phyloP scores from a whole-genome alignment of 1,140 invertebrate genomes.

The Drosophila ironensis region DNA sequence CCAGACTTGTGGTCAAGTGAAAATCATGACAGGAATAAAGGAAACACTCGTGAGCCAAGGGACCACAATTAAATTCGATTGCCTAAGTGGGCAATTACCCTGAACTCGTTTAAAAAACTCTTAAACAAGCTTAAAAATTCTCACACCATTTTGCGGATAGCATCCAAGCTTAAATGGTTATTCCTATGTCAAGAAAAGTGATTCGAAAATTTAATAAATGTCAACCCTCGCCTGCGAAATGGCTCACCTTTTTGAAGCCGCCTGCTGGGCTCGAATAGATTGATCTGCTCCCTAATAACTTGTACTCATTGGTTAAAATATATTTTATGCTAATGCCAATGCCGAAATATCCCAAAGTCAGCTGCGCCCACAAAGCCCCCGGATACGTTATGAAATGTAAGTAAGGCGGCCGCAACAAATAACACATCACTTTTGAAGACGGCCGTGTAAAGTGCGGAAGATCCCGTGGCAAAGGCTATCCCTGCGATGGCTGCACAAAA shows the following conservation, averaged over 20 bases:
- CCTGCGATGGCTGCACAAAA: not conserved
- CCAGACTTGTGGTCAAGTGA: constrained; percentile 18
- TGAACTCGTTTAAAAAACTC: no score
- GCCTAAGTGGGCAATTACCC: no score
- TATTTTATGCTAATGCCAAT: constrained; percentile 40
- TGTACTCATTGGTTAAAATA: constrained; percentile 9
- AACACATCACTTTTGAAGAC: constrained; percentile 24
- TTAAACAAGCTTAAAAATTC: no score
- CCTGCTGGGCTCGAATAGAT: not conserved
- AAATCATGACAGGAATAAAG: constrained; percentile 3
- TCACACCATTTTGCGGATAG: no score
- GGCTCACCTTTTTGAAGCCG: not conserved
- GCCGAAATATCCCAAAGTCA: constrained; percentile 22
- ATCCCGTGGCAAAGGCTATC: constrained; percentile 38
- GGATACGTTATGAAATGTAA: constrained; percentile 23
- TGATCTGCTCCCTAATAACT: constrained; percentile 2
- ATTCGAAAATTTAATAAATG: constrained; percentile 2
- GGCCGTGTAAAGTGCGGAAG: constrained; percentile 13
- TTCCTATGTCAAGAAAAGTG: no score
- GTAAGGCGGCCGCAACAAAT: constrained; percentile 15
- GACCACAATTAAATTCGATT: no score
- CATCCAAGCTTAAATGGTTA: no score
- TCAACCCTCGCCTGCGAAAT: no score
- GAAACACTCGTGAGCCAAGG: not conserved
- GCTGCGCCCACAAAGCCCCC: not conserved